These are phyloP conservation scores for Asteroscopus sphinx DNA, from an alignment of 2,888 invertebrate genomes.

Conservation along the genomic window DNA sequence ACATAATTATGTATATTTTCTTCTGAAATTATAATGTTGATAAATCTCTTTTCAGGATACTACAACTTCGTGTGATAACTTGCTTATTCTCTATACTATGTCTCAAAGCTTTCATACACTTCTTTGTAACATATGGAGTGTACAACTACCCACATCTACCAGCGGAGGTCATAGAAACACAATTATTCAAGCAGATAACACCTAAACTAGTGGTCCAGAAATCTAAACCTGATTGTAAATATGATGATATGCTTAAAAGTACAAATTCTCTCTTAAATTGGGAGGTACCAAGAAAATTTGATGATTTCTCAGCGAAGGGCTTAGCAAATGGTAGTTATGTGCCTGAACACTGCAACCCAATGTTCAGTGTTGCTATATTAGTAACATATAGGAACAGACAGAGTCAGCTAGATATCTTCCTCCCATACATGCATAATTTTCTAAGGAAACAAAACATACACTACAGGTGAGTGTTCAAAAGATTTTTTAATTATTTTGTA, in stretches of 20 bases:
- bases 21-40: too few relatives aligned
- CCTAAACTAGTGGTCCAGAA: constrained; percentile 63
- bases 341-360: constrained; percentile 77
- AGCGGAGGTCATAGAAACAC: constrained; percentile 33
- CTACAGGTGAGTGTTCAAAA: constrained; percentile 88
- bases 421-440: constrained; percentile 96
- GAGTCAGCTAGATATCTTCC: constrained; percentile 93
- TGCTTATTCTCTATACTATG: constrained; percentile 51
- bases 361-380: constrained; percentile 93
- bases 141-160: constrained; percentile 52
- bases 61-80: constrained; percentile 67
- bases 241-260: constrained; percentile 71
- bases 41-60: constrained; percentile 58
- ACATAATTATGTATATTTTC: too few relatives aligned
- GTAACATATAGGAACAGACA: constrained; percentile 94
- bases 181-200: constrained; percentile 31
- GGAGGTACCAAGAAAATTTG: constrained; percentile 65
- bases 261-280: constrained; percentile 60
- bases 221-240: constrained; percentile 72
- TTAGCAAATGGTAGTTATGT: constrained; percentile 75
- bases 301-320: constrained; percentile 68
- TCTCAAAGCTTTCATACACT: constrained; percentile 33
- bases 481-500: too few relatives aligned
- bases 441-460: constrained; percentile 95
- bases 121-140: constrained; percentile 22